Conservation (phyloP, 2,113 vertebrate species). For the Cromileptes altivelis region DNA sequence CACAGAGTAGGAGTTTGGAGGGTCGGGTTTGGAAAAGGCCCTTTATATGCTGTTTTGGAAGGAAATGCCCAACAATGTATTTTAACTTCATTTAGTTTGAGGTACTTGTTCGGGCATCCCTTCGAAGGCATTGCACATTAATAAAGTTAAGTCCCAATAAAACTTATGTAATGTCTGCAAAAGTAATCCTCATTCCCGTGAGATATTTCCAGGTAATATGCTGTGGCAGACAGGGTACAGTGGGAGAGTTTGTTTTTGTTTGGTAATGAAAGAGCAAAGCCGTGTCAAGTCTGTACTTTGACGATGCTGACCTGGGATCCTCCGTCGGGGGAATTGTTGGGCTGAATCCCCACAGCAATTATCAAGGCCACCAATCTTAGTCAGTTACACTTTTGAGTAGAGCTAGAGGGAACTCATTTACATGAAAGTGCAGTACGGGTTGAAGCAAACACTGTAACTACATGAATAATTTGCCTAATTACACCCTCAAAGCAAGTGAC, state of each 20-base stretch:
- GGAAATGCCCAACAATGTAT: neutral
- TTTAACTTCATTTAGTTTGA: neutral
- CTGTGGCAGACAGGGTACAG: neutral
- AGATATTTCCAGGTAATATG: too few relatives aligned
- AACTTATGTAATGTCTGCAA: too few relatives aligned
- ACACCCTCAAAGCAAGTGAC: slow-evolving; percentile 32
- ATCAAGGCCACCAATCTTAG: slow-evolving; percentile 9
- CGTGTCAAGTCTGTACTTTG: neutral
- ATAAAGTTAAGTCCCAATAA: neutral
- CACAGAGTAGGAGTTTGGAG: too few relatives aligned
- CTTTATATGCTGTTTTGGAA: too few relatives aligned
- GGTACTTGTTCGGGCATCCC: neutral
- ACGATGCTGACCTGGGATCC: slow-evolving; percentile 19
- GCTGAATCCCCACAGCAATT: slow-evolving; percentile 45
- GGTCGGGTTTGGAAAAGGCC: too few relatives aligned
- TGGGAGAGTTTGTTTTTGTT: neutral
- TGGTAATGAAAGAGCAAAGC: slow-evolving; percentile 19
- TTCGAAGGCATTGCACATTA: neutral
- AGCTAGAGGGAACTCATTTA: slow-evolving; percentile 4
- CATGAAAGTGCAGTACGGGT: neutral
- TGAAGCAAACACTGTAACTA: slow-evolving; percentile 18
- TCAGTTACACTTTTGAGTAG: slow-evolving; percentile 16
- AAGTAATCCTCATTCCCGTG: too few relatives aligned
- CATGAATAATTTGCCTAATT: slow-evolving; percentile 51
- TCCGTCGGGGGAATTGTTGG: slow-evolving; percentile 26